Evolutionary conservation across 2,888 invertebrate genomes (phyloP).

Genomic region (Schrankia costaestrigalis): DNA sequence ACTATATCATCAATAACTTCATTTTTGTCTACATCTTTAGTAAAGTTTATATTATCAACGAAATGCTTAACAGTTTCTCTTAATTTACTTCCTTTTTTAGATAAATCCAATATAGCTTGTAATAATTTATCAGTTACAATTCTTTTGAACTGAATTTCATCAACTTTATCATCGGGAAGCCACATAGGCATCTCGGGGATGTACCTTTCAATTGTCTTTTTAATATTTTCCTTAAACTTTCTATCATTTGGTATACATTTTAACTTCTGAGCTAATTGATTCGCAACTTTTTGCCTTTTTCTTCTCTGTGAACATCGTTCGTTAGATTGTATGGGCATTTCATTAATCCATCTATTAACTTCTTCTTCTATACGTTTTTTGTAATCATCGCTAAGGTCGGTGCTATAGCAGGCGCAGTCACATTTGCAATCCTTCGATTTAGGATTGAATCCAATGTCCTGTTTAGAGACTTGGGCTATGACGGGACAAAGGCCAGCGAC

Average conservation of each 20-base stretch:
- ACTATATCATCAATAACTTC: constrained; percentile 1
- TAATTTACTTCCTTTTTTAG: background rate
- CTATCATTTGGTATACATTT: constrained; percentile 1
- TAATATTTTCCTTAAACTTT: constrained; percentile 3
- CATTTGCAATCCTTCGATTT: too few species aligned
- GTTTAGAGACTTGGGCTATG: too few species aligned
- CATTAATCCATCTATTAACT: background rate
- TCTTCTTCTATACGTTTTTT: constrained; percentile 1
- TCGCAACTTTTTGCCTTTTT: background rate
- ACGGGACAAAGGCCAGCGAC: too few species aligned
- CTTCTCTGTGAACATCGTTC: constrained; percentile 3
- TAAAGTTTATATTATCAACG: background rate
- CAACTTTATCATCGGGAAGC: background rate
- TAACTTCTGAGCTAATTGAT: background rate
- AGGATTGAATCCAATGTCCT: too few species aligned
- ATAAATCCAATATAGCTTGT: constrained; percentile 1
- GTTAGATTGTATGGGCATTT: constrained; percentile 1
- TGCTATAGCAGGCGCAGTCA: too few species aligned
- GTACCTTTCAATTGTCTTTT: background rate
- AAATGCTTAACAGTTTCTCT: background rate
- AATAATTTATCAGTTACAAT: constrained; percentile 2
- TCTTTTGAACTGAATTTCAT: background rate
- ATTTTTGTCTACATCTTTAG: background rate
- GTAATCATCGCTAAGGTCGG: too few species aligned
- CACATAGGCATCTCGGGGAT: constrained; percentile 8